Evolutionary conservation across 64 coral and sea anemone species (phyloP), one percentile per base, ranked within the genome.

Genomic region (Pocillopora verrucosa): DNA sequence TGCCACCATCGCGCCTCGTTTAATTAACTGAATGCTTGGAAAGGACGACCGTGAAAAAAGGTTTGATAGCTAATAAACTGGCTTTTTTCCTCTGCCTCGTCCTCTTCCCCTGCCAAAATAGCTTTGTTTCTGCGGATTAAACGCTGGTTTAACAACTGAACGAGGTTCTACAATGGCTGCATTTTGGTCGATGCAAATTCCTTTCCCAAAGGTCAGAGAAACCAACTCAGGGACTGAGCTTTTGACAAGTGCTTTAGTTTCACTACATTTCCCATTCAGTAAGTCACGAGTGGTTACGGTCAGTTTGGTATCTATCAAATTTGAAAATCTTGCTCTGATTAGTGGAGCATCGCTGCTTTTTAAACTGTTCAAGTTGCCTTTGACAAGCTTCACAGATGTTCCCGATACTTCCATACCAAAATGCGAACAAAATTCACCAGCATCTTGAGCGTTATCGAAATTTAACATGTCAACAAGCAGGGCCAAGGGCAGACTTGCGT

Each of bases 361-460:
- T 51, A 51, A 51, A 51, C 41, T 51, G 41, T 7, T 85, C 4
- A 85, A 22, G 37, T 70, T n/a, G 22, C 82, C 82, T 34, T 85
- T 85, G 1, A 65, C 19, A 56, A 72, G 41, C 56, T 85, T 85
- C 65, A 85, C 82, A 24, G 82, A 36, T 11, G n/a, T 72, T 11
- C 16, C 59, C 9, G 4, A 34, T 63, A 62, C 89, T 75, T 91
- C 76, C 15, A 94, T 26, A 9, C 89, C 89, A 90, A 74, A 83
- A 87, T 63, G 79, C 4, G 36, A 34, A 65, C 93, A 94, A 83
- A 94, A 94, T 65, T 87, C 74, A 11, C 79, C 56, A 59, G 89
- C 93, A 59, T 94, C 93, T 91, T 91, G 82, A 20, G 51, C 72
- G 25, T 61, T 22, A 78, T 91, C 87, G 69, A 94, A 91, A 58